phyloP scores from a whole-genome alignment of 2,888 invertebrate genomes.

The Anagyrus pseudococci region DNA sequence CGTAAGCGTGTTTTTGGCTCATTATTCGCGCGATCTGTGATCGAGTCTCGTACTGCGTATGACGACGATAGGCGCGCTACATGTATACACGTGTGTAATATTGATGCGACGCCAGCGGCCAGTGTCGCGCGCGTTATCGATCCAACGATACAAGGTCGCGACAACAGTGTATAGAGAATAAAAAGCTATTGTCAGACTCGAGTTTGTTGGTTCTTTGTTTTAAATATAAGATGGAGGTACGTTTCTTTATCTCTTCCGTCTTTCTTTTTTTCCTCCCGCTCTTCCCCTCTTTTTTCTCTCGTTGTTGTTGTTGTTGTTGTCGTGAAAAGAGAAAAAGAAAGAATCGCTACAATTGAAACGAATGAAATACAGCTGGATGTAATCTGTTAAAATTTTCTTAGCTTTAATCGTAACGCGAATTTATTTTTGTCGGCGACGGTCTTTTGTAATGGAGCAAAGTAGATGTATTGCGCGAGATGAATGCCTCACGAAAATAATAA shows the following conservation, averaged over 20 bases:
- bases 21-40: constrained; percentile 31
- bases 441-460: too few species aligned
- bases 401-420: too few species aligned
- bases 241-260: constrained; percentile 18
- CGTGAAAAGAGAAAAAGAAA: constrained; percentile 6
- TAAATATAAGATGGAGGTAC: constrained; percentile 5
- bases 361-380: too few species aligned
- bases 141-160: constrained; percentile 10
- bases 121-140: constrained; percentile 9
- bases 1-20: neutral
- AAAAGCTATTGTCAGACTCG: constrained; percentile 16
- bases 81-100: neutral
- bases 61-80: constrained; percentile 6
- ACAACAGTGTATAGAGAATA: constrained; percentile 26
- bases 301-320: too few species aligned
- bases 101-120: too few species aligned
- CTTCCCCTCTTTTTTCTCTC: too few species aligned
- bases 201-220: constrained; percentile 18
- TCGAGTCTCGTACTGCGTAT: constrained; percentile 13
- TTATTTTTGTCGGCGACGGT: too few species aligned
- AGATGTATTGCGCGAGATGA: too few species aligned
- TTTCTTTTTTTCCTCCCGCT: neutral
- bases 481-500: too few species aligned
- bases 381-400: too few species aligned
- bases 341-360: too few species aligned